Base-by-base conservation (phyloP, 2,797 vertebrate species). In the Octomys mimax region DNA sequence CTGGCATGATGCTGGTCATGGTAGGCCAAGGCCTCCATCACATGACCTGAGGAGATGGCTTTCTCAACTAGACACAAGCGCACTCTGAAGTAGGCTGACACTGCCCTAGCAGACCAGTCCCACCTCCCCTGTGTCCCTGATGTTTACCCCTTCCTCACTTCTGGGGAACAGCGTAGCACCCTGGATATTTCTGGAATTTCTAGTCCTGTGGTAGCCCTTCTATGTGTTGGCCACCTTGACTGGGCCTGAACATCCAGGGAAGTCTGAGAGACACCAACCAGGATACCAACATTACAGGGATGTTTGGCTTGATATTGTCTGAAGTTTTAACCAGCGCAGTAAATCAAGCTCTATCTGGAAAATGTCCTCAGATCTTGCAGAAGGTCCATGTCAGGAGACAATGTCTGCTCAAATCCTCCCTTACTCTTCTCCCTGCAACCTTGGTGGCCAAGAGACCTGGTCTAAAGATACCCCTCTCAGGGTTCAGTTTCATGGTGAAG, bases 11-110 rank as follows among this genome's bases (percentile, higher is more conserved):
- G 0, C 70, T 2, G 9, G 4, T 83, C 6, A 54, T 57, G 21
- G 59, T 21, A 87, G 24, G 49, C 4, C 5, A 3, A 21, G 6
- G 28, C 24, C 8, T 7, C 10, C 16, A 4, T 70, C 61, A 82
- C 8, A 8, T 7, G 13, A 54, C 36, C 61, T 31, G 73, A 31
- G 70, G 6, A 14, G 2, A 0, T n/a, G 1, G 6, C 36, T 81
- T 71, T 26, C 46, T n/a, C 31, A 70, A 59, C 75, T 39, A 36
- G 21, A n/a, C 16, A 10, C 49, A 24, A 5, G 75, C 57, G 8
- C 52, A 66, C 6, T 46, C 71, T 24, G 4, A 0, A 0, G 31
- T 5, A 1, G 75, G 16, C 11, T 71, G 39, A 31, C 6, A n/a
- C 52, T 62, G 46, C 24, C 49, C 75, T 12, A 52, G 10, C 49